A percentile compares a stretch with the other conserved stretches of the same genome.
phyloP scores from a whole-genome alignment of 2,888 invertebrate genomes.

The Crepidodera aurea region DNA sequence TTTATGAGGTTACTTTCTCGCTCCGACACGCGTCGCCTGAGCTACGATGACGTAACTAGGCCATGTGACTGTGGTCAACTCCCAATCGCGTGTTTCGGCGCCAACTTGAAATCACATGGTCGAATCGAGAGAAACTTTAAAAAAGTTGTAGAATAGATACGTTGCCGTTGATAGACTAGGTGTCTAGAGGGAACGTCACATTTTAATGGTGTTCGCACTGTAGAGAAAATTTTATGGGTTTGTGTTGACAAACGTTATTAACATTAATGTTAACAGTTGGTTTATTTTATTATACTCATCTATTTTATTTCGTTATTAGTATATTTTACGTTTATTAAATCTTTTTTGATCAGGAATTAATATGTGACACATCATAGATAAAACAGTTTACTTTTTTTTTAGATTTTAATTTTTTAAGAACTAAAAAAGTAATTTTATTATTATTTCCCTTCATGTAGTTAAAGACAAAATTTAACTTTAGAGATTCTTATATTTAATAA shows the following conservation, averaged over 20 bases:
- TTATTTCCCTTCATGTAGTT: too few species aligned
- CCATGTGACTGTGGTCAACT: constrained; percentile 58
- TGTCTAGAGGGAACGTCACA: constrained; percentile 4
- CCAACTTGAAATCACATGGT: constrained; percentile 56
- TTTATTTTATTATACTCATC: not conserved
- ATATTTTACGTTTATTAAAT: too few species aligned
- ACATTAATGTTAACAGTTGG: constrained; percentile 5
- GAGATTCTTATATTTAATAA: too few species aligned
- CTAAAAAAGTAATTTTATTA: too few species aligned
- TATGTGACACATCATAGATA: too few species aligned
- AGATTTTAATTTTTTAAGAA: too few species aligned
- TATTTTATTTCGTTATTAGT: too few species aligned
- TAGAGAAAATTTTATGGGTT: constrained; percentile 1
- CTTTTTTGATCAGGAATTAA: too few species aligned
- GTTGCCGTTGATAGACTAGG: constrained; percentile 18
- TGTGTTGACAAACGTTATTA: constrained; percentile 13
- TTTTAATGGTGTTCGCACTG: constrained; percentile 2
- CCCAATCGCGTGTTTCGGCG: constrained; percentile 61
- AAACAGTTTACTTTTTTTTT: too few species aligned
- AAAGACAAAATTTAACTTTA: too few species aligned
- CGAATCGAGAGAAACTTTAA: constrained; percentile 22
- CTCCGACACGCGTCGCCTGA: constrained; percentile 60
- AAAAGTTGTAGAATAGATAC: constrained; percentile 16
- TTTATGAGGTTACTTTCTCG: constrained; percentile 62
- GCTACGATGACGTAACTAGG: constrained; percentile 59